Evolutionary conservation across 2,797 vertebrate genomes (phyloP), one percentile per base, ranked within the genome.

Genomic region (Darevskia nairensis): DNA sequence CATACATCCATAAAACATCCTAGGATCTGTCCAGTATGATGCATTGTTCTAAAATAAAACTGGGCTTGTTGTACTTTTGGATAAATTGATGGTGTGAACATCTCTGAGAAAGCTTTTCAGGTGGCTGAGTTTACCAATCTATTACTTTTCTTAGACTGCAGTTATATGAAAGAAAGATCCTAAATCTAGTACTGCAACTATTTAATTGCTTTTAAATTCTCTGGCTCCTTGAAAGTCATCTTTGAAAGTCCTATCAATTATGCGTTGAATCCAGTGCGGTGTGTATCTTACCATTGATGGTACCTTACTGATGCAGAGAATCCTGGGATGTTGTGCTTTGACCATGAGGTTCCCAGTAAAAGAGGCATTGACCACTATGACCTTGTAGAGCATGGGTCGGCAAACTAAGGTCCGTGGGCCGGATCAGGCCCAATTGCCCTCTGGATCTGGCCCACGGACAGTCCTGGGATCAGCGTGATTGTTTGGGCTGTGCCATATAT

Each of bases 391-490:
- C 50, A 55, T 55, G 50, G 50, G 50, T 55, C 50, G 13, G 50
- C 13, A 15, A 55, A 55, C 3, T 55, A 55, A 55, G 50, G 13
- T 0, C 13, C 3, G 1, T 1, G 13, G 50, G 50, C 2, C 1
- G 50, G 46, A 55, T 55, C 13, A 55, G 50, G 50, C 50, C 50
- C 50, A 55, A 55, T 55, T 55, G 50, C 3, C 50, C 50, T 55
- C 50, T 55, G 50, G 13, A 13, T 55, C 13, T 2, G 3, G 3
- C 50, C 13, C 3, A 1, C 13, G 1, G 50, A 4, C 3, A 13
- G 50, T 55, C 50, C 50, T 55, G 13, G 3, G 46, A 46, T 46
- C 1, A 3, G 50, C 13, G 1, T 55, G 50, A 55, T 55, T 13
- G 1, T 50, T 13, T 0, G 50, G 50, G 11, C 50, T 55, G 50